Conservation (phyloP, 2,797 vertebrate species). For the Crenuchus spilurus region DNA sequence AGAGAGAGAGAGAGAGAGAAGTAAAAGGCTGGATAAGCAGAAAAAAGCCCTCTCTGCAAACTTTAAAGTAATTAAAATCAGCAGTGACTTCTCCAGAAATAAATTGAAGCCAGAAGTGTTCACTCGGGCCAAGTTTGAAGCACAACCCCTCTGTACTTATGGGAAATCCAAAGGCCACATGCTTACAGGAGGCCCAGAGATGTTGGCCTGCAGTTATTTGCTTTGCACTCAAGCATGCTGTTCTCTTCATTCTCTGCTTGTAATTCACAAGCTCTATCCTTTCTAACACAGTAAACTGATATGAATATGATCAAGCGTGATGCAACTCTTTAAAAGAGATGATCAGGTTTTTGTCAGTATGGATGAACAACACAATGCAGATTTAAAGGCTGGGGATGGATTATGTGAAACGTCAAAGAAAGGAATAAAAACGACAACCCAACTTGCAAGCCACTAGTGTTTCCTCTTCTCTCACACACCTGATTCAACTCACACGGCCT, state of each 20-base stretch:
- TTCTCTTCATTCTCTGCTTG: slow-evolving; percentile 25
- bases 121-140: slow-evolving; percentile 77
- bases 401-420: too few species aligned
- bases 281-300: slow-evolving; percentile 3
- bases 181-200: slow-evolving; percentile 52
- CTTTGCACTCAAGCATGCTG: slow-evolving; percentile 53
- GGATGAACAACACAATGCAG: neutral
- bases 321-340: neutral
- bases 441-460: too few species aligned
- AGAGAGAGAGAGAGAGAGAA: slow-evolving; percentile 49
- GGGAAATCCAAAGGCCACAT: slow-evolving; percentile 71
- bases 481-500: neutral
- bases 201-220: slow-evolving; percentile 54
- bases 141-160: slow-evolving; percentile 74
- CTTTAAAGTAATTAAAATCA: slow-evolving; percentile 82
- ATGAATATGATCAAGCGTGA: neutral
- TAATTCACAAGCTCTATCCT: slow-evolving; percentile 22
- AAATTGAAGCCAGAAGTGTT: slow-evolving; percentile 86
- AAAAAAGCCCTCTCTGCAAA: slow-evolving; percentile 66
- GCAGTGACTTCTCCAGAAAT: slow-evolving; percentile 76
- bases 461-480: neutral
- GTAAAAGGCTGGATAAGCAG: slow-evolving; percentile 71
- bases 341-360: neutral
- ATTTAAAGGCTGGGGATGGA: neutral
- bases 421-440: too few species aligned